Conservation (phyloP, 2,888 invertebrate genomes). For the Pseudococcus longispinus region DNA sequence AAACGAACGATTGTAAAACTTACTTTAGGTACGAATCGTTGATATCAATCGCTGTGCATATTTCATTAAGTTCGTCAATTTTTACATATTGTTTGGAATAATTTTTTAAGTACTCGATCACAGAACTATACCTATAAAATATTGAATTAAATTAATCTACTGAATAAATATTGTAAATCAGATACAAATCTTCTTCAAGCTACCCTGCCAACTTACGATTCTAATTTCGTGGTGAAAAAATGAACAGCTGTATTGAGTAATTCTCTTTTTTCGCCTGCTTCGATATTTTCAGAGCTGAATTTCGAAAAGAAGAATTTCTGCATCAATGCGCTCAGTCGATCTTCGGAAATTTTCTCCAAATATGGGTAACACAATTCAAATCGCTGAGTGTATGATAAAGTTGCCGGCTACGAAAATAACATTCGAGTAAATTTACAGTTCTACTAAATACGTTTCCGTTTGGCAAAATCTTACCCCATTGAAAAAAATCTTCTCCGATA, state of each 20-base stretch:
- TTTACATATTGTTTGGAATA: conserved; percentile 21
- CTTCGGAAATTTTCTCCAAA: conserved; percentile 18
- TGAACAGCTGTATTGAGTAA: conserved; percentile 36
- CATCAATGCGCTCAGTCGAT: background rate
- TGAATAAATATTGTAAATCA: background rate
- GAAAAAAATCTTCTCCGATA: conserved; percentile 40
- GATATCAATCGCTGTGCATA: conserved; percentile 46
- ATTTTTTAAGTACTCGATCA: conserved; percentile 24
- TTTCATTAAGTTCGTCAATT: conserved; percentile 50
- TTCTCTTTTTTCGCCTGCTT: background rate
- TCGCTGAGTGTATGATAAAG: background rate
- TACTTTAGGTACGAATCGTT: conserved; percentile 34
- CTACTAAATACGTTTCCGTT: background rate
- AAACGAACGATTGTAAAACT: background rate
- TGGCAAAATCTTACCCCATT: conserved; percentile 28
- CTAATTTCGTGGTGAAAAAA: background rate
- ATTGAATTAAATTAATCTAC: background rate
- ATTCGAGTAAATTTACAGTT: background rate
- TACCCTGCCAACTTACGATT: background rate
- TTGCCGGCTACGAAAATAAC: conserved; percentile 19
- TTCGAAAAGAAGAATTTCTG: conserved; percentile 42
- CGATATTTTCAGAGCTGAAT: conserved; percentile 40
- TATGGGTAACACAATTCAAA: conserved; percentile 5
- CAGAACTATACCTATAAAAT: background rate
- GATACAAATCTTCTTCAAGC: background rate